Percentiles rank a stretch among this genome's conserved stretches.
phyloP scores from a whole-genome alignment of 2,113 vertebrate genomes.

The Corvus cornix region DNA sequence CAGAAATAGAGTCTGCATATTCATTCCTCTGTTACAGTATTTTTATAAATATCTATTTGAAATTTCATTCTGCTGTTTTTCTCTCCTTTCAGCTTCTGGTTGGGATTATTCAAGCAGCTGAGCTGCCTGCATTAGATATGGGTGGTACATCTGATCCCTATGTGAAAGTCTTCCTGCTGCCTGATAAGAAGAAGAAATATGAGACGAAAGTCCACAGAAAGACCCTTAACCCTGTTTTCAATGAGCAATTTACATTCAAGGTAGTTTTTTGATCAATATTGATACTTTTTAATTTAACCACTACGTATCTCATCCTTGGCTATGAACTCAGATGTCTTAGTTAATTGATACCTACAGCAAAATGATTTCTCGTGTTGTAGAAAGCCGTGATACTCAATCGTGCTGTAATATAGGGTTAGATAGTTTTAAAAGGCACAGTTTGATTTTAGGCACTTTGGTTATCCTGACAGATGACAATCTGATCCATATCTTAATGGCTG shows the following conservation, averaged over 20 bases:
- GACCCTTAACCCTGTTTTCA: slow-evolving; percentile 85
- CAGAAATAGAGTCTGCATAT: slow-evolving; percentile 2
- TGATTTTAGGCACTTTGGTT: neutral
- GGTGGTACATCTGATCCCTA: slow-evolving; percentile 85
- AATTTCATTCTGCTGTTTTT: neutral
- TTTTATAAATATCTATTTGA: slow-evolving; percentile 9
- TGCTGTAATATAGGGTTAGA: neutral
- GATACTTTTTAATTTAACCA: neutral
- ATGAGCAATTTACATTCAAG: slow-evolving; percentile 86
- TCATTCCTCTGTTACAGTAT: neutral
- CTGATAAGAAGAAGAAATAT: slow-evolving; percentile 86
- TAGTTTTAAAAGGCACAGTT: neutral
- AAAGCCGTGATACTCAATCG: neutral
- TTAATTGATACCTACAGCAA: neutral
- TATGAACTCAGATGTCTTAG: neutral
- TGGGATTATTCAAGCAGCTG: slow-evolving; percentile 85
- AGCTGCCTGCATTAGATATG: slow-evolving; percentile 84
- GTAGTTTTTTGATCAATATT: slow-evolving; percentile 58
- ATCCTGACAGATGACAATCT: neutral
- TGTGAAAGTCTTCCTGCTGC: slow-evolving; percentile 82
- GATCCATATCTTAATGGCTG: neutral
- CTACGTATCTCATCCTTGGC: neutral
- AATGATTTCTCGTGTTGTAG: neutral
- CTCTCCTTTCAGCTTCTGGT: slow-evolving; percentile 77
- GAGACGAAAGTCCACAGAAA: slow-evolving; percentile 86